phyloP scores from a whole-genome alignment of 1,140 invertebrate species.

The Drosophila virilis region DNA sequence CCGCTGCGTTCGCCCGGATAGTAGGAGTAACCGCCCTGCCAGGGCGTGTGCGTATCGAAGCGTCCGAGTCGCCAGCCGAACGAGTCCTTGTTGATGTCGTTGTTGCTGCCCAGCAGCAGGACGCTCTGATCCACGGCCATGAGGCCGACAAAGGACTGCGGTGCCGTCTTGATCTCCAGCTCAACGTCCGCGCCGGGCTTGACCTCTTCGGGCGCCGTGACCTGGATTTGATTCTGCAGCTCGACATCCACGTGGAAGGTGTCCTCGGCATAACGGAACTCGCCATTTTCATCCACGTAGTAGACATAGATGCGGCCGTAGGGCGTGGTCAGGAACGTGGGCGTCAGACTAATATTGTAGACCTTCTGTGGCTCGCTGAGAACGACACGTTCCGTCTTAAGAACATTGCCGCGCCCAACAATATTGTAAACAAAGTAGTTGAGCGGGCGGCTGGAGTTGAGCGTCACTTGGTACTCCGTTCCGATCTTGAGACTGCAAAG shows the following conservation, averaged over 20 bases:
- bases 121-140: conserved; percentile 95
- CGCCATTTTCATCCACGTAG: conserved; percentile 88
- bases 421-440: conserved; percentile 92
- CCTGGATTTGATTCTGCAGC: conserved; percentile 87
- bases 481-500: conserved; percentile 86
- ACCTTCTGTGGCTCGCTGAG: conserved; percentile 58
- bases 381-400: conserved; percentile 88
- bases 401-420: conserved; percentile 93
- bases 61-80: conserved; percentile 79
- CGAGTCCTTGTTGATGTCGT: conserved; percentile 69
- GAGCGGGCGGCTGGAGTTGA: conserved; percentile 92
- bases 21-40: conserved; percentile 75
- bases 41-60: conserved; percentile 69
- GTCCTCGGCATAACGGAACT: conserved; percentile 92
- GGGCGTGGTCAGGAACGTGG: conserved; percentile 91
- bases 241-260: conserved; percentile 91
- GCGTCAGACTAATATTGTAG: conserved; percentile 86
- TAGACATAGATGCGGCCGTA: conserved; percentile 91
- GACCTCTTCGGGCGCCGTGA: conserved; percentile 84
- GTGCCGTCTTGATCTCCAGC: conserved; percentile 90
- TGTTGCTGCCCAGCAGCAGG: conserved; percentile 86
- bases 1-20: conserved; percentile 71
- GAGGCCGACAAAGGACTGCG: conserved; percentile 93
- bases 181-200: conserved; percentile 90
- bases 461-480: conserved; percentile 90